Percentiles rank a stretch among this genome's conserved stretches.
Evolutionary conservation across 2,797 vertebrate genomes (phyloP).

Genomic region (Sebastes steindachneri): DNA sequence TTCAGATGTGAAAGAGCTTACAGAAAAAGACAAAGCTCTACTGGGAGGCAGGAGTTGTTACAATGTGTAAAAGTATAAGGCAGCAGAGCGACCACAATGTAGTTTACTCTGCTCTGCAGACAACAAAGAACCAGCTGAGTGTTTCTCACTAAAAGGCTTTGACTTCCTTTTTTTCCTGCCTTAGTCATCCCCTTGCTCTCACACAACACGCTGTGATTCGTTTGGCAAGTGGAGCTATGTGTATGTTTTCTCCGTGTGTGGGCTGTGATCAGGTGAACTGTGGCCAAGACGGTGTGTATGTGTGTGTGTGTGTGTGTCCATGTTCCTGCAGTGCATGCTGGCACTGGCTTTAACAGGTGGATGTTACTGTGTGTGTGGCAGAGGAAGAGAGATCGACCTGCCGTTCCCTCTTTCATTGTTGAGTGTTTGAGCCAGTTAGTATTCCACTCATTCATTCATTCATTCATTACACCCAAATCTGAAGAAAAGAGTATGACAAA

Average conservation of each 20-base stretch:
- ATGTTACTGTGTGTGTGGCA: conserved; percentile 14
- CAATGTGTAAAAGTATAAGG: conserved; percentile 36
- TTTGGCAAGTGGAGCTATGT: conserved; percentile 53
- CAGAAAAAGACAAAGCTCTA: background rate
- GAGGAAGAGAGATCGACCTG: conserved; percentile 43
- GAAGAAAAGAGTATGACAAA: background rate
- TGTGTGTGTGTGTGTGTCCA: background rate
- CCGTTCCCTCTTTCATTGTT: conserved; percentile 3
- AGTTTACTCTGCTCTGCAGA: conserved; percentile 39
- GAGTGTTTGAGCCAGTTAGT: background rate
- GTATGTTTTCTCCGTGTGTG: conserved; percentile 68
- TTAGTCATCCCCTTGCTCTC: conserved; percentile 43
- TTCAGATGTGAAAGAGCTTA: background rate
- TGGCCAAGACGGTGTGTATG: conserved; percentile 32
- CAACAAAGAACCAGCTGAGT: conserved; percentile 28
- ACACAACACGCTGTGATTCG: conserved; percentile 49
- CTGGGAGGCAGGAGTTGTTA: background rate
- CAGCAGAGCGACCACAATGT: conserved; percentile 12
- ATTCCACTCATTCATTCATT: background rate
- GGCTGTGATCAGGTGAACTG: conserved; percentile 61
- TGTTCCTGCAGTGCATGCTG: conserved; percentile 34
- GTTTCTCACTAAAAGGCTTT: conserved; percentile 44
- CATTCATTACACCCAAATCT: background rate
- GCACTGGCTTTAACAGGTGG: conserved; percentile 52
- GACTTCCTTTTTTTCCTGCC: conserved; percentile 18